phyloP scores from a whole-genome alignment of 2,888 invertebrate species.

The Thereva nobilitata region DNA sequence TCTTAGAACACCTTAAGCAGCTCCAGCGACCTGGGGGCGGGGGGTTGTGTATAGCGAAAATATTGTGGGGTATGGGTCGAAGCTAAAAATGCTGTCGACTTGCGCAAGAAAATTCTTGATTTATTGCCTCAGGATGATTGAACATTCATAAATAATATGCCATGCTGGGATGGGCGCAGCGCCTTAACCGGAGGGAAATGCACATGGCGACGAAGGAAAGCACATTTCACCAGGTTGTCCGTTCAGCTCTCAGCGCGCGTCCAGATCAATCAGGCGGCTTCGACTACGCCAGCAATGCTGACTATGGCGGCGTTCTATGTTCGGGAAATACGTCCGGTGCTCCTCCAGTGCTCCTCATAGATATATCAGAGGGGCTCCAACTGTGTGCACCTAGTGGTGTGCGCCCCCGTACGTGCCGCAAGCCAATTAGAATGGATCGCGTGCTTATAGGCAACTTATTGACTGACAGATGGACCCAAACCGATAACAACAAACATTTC shows the following conservation, averaged over 20 bases:
- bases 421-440: conserved; percentile 30
- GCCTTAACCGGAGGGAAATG: neutral
- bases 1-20: no score
- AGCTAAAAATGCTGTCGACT: neutral
- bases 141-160: neutral
- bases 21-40: no score
- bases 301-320: no score
- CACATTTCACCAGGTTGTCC: no score
- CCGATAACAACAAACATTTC: conserved; percentile 23
- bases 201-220: no score
- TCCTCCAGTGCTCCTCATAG: neutral
- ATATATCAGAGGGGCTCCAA: neutral
- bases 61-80: neutral
- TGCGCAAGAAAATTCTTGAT: conserved; percentile 7
- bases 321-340: no score
- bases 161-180: neutral
- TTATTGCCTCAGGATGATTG: conserved; percentile 20
- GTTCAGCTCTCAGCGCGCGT: no score
- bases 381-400: neutral
- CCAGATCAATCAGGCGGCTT: neutral
- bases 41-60: no score
- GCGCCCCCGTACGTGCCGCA: conserved; percentile 10
- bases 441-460: conserved; percentile 28
- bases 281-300: no score
- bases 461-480: conserved; percentile 26